Evolutionary conservation across 1,140 invertebrate genomes (phyloP).

Genomic region (Hirudo medicinalis): DNA sequence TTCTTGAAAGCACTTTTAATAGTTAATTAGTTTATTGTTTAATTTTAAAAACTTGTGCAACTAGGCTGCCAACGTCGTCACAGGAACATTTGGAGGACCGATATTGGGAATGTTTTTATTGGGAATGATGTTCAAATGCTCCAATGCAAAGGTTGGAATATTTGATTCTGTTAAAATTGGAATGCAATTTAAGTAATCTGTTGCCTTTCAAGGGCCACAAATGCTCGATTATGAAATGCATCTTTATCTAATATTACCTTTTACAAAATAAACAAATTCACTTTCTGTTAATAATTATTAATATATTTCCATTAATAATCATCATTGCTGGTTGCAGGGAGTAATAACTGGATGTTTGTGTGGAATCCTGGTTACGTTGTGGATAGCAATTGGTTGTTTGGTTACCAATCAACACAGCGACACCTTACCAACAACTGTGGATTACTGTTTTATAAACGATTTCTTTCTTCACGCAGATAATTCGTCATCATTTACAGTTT

Average conservation of each 20-base stretch:
- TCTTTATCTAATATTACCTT: too few species aligned
- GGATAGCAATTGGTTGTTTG: conserved; percentile 20
- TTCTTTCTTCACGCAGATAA: too few species aligned
- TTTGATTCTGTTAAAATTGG: not conserved
- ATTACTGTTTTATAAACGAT: not conserved
- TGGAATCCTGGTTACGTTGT: conserved; percentile 12
- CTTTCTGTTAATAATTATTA: too few species aligned
- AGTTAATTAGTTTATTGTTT: too few species aligned
- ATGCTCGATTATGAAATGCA: too few species aligned
- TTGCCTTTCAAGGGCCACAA: too few species aligned
- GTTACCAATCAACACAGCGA: conserved; percentile 14
- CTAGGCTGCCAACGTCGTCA: conserved; percentile 18
- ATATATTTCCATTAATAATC: not conserved
- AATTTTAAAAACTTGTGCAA: not conserved
- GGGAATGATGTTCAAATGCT: conserved; percentile 35
- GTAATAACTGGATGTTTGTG: conserved; percentile 14
- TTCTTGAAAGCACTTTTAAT: too few species aligned
- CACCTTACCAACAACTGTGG: conserved; percentile 12
- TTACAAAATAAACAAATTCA: too few species aligned
- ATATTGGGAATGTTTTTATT: conserved; percentile 37
- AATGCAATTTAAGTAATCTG: too few species aligned
- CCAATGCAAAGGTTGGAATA: conserved; percentile 31
- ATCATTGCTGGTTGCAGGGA: conserved; percentile 5
- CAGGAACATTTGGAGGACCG: conserved; percentile 35
- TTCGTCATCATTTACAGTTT: too few species aligned